Conservation (phyloP, 1,140 invertebrate species). For the Dendroctonus valens region DNA sequence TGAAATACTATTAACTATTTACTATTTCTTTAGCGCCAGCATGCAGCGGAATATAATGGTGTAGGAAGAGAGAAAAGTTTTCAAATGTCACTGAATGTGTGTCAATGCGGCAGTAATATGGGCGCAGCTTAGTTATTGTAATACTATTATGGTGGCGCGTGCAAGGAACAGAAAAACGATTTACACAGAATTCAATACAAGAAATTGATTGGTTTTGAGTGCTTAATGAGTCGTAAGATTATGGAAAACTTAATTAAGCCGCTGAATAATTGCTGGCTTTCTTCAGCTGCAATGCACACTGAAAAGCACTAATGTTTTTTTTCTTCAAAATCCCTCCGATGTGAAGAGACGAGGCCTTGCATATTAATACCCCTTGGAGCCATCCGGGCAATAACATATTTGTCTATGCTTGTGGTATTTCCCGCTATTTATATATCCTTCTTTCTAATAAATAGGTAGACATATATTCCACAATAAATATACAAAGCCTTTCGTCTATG, state of each 20-base stretch:
- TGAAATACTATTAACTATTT: conserved; percentile 19
- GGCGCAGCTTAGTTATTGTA: conserved; percentile 27
- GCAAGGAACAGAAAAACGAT: conserved; percentile 5
- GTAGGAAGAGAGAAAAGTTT: conserved; percentile 31
- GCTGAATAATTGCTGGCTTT: background rate
- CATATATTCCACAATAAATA: background rate
- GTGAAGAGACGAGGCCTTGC: background rate
- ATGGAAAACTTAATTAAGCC: background rate
- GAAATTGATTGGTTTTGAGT: background rate
- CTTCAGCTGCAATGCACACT: background rate
- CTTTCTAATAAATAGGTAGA: background rate
- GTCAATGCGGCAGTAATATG: conserved; percentile 28
- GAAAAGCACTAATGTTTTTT: background rate
- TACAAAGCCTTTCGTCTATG: background rate
- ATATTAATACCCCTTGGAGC: too few species aligned
- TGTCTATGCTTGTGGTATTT: too few species aligned
- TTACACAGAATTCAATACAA: background rate
- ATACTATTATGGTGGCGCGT: conserved; percentile 22
- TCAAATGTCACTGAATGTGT: conserved; percentile 31
- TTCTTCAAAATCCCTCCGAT: background rate
- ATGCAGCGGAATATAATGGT: conserved; percentile 19
- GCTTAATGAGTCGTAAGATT: background rate
- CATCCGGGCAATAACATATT: too few species aligned
- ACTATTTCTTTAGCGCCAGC: conserved; percentile 29
- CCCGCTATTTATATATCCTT: too few species aligned